Base-by-base conservation (phyloP, 2,888 invertebrate genomes). In the Yponomeuta plumbellus region DNA sequence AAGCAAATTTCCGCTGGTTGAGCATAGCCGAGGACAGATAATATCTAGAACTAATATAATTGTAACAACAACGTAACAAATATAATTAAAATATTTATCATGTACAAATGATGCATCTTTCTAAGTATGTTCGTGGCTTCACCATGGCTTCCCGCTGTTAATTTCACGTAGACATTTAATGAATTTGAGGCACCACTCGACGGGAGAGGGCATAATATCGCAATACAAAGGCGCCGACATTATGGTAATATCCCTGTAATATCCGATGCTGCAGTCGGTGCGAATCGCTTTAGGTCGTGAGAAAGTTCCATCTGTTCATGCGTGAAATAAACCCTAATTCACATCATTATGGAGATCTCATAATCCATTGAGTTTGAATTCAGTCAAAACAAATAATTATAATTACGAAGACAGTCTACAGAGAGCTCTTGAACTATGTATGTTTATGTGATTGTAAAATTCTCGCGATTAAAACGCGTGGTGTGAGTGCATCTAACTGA, bases 261-360 rank as follows among this genome's bases (percentile, higher is more conserved):
- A 67, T 61, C 20, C 52, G 57, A 67, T 66, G 39, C 65, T 67
- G 52, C 68, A 52, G 68, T 68, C 67, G 34, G 67, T 67, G 68
- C 66, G 40, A 26, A 66, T 66, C 61, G 66, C 52, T 52, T 61
- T 66, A 65, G 44, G 65, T 58, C 68, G 70, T 68, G 69, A 69
- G 67, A 69, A 67, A 67, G 68, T 69, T 69, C 68, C 68, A 65
- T 69, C 58, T 67, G 39, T 63, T 68, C 58, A 68, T 65, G 65
- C 65, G 64, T 67, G 61, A 61, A 44, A 52, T 64, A 44, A 67
- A 52, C 59, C 64, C 52, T 52, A 40, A 63, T 63, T 63, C 40
- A 63, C 40, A 21, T 63, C 13, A 26, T 23, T 52, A 0, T 40
- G 21, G 63, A 40, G 59, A 59, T 59, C 23, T 59, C 59, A 20